Percentiles rank a stretch among this genome's conserved stretches.
Evolutionary conservation across 2,797 vertebrate species (phyloP).

Genomic region (Epinephelus awoara): DNA sequence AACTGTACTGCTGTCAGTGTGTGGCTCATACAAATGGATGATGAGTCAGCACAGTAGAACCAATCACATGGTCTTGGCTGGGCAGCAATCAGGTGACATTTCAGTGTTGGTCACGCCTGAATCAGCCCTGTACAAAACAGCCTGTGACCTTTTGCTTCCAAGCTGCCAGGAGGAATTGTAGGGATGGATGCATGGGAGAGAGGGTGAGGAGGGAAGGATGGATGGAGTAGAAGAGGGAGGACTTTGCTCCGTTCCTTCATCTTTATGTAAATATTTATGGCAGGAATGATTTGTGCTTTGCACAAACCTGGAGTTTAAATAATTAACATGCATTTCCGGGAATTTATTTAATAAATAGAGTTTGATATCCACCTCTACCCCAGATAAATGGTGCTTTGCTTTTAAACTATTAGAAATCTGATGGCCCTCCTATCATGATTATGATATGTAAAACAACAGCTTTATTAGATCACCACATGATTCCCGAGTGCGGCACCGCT

Average conservation of each 20-base stretch:
- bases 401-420: not conserved
- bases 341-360: not conserved
- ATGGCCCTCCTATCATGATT: no score
- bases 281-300: conserved; percentile 2
- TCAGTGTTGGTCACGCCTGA: conserved; percentile 1
- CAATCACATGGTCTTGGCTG: not conserved
- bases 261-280: conserved; percentile 50
- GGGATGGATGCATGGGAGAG: not conserved
- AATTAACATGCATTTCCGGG: conserved; percentile 15
- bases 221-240: not conserved
- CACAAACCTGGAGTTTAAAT: conserved; percentile 24
- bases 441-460: no score
- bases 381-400: not conserved
- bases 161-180: conserved; percentile 34
- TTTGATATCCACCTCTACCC: not conserved
- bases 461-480: no score
- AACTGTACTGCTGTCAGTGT: not conserved
- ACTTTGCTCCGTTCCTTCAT: not conserved
- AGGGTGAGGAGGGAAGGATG: not conserved
- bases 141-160: conserved; percentile 52
- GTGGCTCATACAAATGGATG: not conserved
- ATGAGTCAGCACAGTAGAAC: conserved; percentile 1
- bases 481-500: no score
- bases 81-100: conserved; percentile 8
- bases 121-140: conserved; percentile 18